Percentiles rank a stretch among this genome's conserved stretches.
These are phyloP conservation scores for Agonopterix alstromeriana DNA, from an alignment of 2,888 invertebrate genomes.

Conservation along the genomic window DNA sequence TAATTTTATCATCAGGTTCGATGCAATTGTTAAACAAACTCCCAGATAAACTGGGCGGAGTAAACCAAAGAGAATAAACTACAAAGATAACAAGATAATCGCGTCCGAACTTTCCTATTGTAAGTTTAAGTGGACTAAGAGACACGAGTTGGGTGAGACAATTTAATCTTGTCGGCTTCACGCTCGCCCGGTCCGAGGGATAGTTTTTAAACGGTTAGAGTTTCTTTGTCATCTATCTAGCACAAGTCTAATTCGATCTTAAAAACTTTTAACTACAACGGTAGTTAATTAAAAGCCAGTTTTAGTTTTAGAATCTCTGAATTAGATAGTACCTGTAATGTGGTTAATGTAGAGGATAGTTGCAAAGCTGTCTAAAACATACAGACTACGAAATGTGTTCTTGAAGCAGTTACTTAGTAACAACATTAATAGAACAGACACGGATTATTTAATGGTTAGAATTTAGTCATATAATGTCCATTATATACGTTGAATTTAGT, in stretches of 20 bases:
- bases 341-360: no score
- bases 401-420: not conserved
- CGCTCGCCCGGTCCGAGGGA: slow-evolving; percentile 31
- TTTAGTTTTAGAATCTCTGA: not conserved
- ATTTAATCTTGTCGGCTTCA: slow-evolving; percentile 61
- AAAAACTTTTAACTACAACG: slow-evolving; percentile 32
- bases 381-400: no score
- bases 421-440: not conserved
- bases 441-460: no score
- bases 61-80: slow-evolving; percentile 32
- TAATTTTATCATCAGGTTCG: no score
- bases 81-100: slow-evolving; percentile 59
- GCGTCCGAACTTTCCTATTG: slow-evolving; percentile 51
- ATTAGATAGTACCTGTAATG: no score
- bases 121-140: slow-evolving; percentile 48
- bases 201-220: slow-evolving; percentile 57
- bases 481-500: no score
- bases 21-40: slow-evolving; percentile 1
- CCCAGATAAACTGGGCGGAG: slow-evolving; percentile 9
- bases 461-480: no score
- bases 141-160: slow-evolving; percentile 50
- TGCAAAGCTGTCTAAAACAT: no score
- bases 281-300: slow-evolving; percentile 1
- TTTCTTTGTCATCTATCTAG: slow-evolving; percentile 49
- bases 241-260: slow-evolving; percentile 37